Evolutionary conservation across 2,888 invertebrate species (phyloP).

Genomic region (Apotomis turbidana): DNA sequence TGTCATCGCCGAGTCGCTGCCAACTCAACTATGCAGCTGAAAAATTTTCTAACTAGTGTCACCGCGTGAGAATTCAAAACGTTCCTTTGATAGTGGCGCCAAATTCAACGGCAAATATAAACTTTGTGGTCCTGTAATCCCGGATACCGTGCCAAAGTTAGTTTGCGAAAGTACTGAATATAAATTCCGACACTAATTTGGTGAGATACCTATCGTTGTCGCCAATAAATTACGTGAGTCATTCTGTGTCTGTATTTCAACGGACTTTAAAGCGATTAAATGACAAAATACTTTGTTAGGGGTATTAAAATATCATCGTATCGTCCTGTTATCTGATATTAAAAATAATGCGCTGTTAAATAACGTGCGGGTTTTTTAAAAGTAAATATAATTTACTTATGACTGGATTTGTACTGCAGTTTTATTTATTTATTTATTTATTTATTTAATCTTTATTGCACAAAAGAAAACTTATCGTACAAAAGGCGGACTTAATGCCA

Average conservation of each 20-base stretch:
- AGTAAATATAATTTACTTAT: not conserved
- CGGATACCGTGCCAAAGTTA: conserved; percentile 40
- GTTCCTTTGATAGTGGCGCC: conserved; percentile 20
- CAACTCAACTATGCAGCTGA: conserved; percentile 14
- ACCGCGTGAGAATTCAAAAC: not conserved
- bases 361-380: not conserved
- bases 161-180: conserved; percentile 46
- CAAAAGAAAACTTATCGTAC: no score
- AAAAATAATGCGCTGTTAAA: not conserved
- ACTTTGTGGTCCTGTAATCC: conserved; percentile 21
- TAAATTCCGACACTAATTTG: conserved; percentile 53
- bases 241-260: conserved; percentile 31
- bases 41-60: conserved; percentile 5
- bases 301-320: conserved; percentile 17
- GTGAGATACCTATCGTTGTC: conserved; percentile 47
- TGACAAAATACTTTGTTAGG: conserved; percentile 18
- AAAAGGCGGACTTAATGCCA: no score
- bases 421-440: no score
- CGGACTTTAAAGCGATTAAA: not conserved
- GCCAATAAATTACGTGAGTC: conserved; percentile 54
- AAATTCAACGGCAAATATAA: conserved; percentile 14
- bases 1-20: conserved; percentile 40
- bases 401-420: no score
- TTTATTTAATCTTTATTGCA: no score
- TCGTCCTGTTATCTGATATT: not conserved